phyloP scores from a whole-genome alignment of 53 echinoderm and acorn worm genomes.

The Paracentrotus lividus region DNA sequence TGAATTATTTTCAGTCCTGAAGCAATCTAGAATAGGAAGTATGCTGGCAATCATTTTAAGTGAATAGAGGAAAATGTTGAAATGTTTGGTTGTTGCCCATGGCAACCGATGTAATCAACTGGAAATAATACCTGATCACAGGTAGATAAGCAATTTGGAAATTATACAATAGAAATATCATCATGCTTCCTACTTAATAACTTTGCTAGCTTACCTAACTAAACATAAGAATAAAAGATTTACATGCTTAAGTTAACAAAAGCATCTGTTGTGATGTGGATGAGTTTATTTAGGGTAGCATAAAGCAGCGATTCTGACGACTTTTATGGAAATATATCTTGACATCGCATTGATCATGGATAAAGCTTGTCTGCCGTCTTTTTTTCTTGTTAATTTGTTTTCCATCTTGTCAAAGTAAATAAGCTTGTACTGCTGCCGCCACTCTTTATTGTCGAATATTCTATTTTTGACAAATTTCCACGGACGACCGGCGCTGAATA shows the following conservation, averaged over 20 bases:
- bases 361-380: conserved; percentile 17
- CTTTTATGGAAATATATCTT: conserved; percentile 24
- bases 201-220: not conserved
- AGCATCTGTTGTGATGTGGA: not conserved
- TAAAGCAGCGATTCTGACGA: conserved; percentile 24
- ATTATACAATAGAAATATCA: not conserved
- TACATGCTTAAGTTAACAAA: conserved; percentile 2
- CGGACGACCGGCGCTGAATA: not conserved
- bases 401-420: conserved; percentile 37
- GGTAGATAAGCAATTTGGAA: not conserved
- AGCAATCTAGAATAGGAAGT: not conserved
- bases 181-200: not conserved
- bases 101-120: not conserved
- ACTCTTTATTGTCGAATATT: conserved; percentile 10
- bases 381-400: conserved; percentile 7
- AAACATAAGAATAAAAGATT: not conserved
- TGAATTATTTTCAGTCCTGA: too few species aligned
- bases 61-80: not conserved
- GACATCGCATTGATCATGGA: not conserved
- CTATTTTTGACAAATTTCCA: conserved; percentile 40
- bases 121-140: not conserved
- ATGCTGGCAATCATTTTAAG: not conserved
- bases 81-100: conserved; percentile 38
- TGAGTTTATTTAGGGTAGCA: not conserved
- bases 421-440: conserved; percentile 22